phyloP scores from a whole-genome alignment of 2,888 invertebrate genomes.

The Dromius quadrimaculatus region DNA sequence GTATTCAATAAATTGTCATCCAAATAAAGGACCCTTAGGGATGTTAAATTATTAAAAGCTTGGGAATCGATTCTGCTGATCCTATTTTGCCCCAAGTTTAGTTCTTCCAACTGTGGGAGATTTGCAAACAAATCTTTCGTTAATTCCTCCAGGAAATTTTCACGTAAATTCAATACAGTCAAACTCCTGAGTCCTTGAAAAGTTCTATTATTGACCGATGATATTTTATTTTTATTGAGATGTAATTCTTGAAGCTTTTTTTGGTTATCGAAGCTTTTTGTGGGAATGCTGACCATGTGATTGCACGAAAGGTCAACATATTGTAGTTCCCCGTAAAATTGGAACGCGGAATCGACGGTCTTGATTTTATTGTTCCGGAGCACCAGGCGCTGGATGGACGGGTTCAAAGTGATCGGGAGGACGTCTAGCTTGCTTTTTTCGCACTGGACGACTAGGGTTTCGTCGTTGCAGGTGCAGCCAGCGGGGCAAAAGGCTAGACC shows the following conservation, averaged over 20 bases:
- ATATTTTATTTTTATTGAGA: slow-evolving; percentile 87
- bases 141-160: slow-evolving; percentile 85
- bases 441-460: slow-evolving; percentile 87
- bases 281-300: slow-evolving; percentile 84
- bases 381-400: slow-evolving; percentile 87
- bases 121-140: slow-evolving; percentile 81
- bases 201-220: slow-evolving; percentile 82
- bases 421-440: slow-evolving; percentile 88
- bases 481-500: slow-evolving; percentile 85
- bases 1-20: slow-evolving; percentile 86
- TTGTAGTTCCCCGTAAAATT: slow-evolving; percentile 88
- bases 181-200: slow-evolving; percentile 83
- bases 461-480: slow-evolving; percentile 91
- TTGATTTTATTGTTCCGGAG: slow-evolving; percentile 89
- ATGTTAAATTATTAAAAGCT: slow-evolving; percentile 81
- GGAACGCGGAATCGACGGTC: slow-evolving; percentile 89
- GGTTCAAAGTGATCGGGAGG: slow-evolving; percentile 91
- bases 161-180: slow-evolving; percentile 83
- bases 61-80: slow-evolving; percentile 83
- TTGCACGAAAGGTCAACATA: slow-evolving; percentile 88
- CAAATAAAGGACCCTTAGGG: slow-evolving; percentile 83
- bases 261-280: slow-evolving; percentile 83
- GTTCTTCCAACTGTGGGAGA: slow-evolving; percentile 82
- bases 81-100: slow-evolving; percentile 88
- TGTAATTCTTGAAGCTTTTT: slow-evolving; percentile 86